Evolutionary conservation across 2,888 invertebrate genomes (phyloP), one percentile per base, ranked within the genome.

Genomic region (Myathropa florea): DNA sequence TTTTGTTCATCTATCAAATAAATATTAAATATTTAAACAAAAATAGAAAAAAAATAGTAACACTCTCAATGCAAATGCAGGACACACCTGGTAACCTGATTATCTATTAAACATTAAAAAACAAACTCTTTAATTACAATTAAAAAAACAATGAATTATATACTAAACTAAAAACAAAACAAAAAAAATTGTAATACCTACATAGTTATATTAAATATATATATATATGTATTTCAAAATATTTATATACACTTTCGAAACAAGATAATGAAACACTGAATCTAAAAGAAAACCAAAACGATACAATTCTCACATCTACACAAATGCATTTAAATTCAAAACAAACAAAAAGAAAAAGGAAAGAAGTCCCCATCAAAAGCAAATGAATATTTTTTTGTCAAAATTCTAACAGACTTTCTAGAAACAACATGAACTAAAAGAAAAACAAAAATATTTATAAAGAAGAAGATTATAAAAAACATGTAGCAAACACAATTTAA

Each of bases 181-280:
- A 39, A 4, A 4, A 68, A 39, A 81, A 68, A 57, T 72, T 76
- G 82, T 82, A 86, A 86, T 83, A 83, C 83, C 86, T 83, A 86
- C 73, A 79, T 75, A 86, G 75, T 75, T 87, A 88, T 86, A 77
- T 85, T 68, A 82, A 80, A 79, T 59, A 67, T 57, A 86, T 59
- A 89, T 68, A 71, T 28, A 77, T 70, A 73, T 75, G 70, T 85
- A 88, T 80, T 77, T 88, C 80, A 55, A 81, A 73, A 84, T 84
- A 88, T 88, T 84, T 84, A 88, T 88, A 88, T 81, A 80, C 83
- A 86, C 83, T 86, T 86, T 86, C 78, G 78, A 79, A 18, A 83
- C 81, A 88, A 79, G 57, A 88, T 83, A 75, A 77, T 71, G 64
- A 73, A 64, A 83, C 61, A 73, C 70, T 64, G 59, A 71, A 26